A percentile compares a stretch with the other conserved stretches of the same genome.
Conservation (phyloP, 2,888 invertebrate genomes). For the Chrysina gloriosa region DNA sequence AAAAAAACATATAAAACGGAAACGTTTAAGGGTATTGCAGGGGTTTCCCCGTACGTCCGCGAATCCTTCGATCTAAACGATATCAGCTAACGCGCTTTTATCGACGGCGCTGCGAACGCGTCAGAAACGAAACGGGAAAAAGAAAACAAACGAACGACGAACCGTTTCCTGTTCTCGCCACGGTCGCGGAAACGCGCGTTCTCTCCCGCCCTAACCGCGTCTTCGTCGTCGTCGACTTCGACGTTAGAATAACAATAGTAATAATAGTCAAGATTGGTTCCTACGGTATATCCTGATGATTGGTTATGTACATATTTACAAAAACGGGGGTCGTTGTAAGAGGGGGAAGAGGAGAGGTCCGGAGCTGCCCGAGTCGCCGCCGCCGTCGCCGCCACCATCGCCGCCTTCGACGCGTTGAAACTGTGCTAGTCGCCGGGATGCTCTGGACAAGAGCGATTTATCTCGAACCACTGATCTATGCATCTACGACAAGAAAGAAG, state of each 20-base stretch:
- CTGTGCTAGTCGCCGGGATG: conserved; percentile 91
- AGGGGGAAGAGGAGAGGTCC: background rate
- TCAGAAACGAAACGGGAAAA: background rate
- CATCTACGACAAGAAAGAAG: too few relatives aligned
- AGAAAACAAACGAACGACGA: too few relatives aligned
- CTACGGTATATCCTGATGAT: conserved; percentile 50
- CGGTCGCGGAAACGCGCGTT: background rate
- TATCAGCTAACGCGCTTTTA: too few relatives aligned
- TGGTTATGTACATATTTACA: conserved; percentile 59
- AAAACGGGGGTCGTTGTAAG: conserved; percentile 5
- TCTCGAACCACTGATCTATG: conserved; percentile 99
- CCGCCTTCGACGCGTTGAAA: conserved; percentile 29
- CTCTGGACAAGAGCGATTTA: conserved; percentile 98
- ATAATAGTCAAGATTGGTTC: conserved; percentile 53
- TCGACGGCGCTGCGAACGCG: background rate
- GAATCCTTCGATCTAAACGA: too few relatives aligned
- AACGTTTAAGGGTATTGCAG: too few relatives aligned
- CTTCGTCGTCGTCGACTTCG: background rate
- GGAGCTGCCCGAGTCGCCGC: conserved; percentile 26
- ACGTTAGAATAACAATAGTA: conserved; percentile 10
- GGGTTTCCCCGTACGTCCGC: too few relatives aligned
- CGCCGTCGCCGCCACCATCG: conserved; percentile 26
- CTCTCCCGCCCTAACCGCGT: background rate
- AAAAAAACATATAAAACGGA: too few relatives aligned
- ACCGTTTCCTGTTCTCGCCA: too few relatives aligned